A percentile compares a stretch with the other conserved stretches of the same genome.
Evolutionary conservation across 1,140 invertebrate species (phyloP).

Genomic region (Hyphantria cunea): DNA sequence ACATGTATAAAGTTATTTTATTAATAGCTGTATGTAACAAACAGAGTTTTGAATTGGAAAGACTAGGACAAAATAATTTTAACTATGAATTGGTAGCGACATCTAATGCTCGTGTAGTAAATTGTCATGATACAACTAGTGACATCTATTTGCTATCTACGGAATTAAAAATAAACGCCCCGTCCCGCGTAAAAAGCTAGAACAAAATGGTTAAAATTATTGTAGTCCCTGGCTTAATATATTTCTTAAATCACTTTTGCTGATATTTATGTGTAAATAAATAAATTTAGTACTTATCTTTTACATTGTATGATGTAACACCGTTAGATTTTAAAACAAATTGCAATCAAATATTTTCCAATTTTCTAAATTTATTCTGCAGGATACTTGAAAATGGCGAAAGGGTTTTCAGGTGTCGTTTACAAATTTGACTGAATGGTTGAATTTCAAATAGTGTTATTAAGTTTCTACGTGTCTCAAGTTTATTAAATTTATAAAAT

Average conservation of each 20-base stretch:
- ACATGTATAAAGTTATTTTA: constrained; percentile 35
- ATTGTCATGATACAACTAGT: too few relatives aligned
- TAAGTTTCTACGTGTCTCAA: neutral
- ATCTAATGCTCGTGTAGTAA: neutral
- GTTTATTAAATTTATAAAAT: neutral
- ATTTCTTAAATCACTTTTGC: constrained; percentile 11
- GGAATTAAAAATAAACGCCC: too few relatives aligned
- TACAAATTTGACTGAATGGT: constrained; percentile 29
- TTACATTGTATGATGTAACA: neutral
- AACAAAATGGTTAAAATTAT: neutral
- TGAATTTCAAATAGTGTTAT: constrained; percentile 21
- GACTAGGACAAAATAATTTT: neutral
- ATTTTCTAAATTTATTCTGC: neutral
- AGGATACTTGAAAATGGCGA: neutral
- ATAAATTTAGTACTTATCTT: neutral
- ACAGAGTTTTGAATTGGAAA: too few relatives aligned
- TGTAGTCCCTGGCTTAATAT: neutral
- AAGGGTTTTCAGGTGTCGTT: constrained; percentile 7
- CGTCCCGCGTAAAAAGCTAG: too few relatives aligned
- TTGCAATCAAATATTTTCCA: neutral
- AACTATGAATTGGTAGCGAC: neutral
- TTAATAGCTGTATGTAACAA: too few relatives aligned
- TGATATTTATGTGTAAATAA: constrained; percentile 1
- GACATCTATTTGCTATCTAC: too few relatives aligned
- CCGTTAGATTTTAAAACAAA: neutral